Evolutionary conservation across 2,888 invertebrate species (phyloP).

Genomic region (Coleophora flavipennella): DNA sequence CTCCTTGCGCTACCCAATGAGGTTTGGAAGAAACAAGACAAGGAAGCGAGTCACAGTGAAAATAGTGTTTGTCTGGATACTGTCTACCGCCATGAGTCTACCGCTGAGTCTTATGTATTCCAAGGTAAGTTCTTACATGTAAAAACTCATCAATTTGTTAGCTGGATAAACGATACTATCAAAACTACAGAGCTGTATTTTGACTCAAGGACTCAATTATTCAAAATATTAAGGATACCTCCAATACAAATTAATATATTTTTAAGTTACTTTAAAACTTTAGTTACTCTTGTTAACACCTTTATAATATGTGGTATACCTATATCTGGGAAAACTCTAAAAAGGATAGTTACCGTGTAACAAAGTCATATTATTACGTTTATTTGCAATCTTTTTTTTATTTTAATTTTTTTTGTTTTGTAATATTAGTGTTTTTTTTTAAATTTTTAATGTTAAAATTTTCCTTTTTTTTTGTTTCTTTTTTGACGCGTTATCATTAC

Average conservation of each 20-base stretch:
- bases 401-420: no score
- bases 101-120: slow-evolving; percentile 92
- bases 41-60: slow-evolving; percentile 88
- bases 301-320: no score
- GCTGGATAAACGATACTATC: background rate
- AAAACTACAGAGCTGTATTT: background rate
- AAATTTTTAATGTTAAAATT: no score
- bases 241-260: background rate
- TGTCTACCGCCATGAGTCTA: slow-evolving; percentile 92
- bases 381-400: no score
- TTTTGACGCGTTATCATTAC: no score
- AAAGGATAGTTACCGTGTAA: no score
- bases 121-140: slow-evolving; percentile 71
- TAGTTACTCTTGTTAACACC: no score
- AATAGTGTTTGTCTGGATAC: slow-evolving; percentile 94
- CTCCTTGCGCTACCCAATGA: slow-evolving; percentile 93
- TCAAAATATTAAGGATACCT: no score
- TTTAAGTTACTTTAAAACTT: background rate
- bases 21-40: slow-evolving; percentile 92
- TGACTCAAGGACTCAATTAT: background rate
- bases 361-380: no score
- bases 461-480: no score
- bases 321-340: no score
- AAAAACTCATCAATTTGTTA: background rate
- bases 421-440: no score